A percentile compares a stretch with the other conserved stretches of the same genome.
phyloP scores from a whole-genome alignment of 2,113 vertebrate genomes.

The Cottus gobio region DNA sequence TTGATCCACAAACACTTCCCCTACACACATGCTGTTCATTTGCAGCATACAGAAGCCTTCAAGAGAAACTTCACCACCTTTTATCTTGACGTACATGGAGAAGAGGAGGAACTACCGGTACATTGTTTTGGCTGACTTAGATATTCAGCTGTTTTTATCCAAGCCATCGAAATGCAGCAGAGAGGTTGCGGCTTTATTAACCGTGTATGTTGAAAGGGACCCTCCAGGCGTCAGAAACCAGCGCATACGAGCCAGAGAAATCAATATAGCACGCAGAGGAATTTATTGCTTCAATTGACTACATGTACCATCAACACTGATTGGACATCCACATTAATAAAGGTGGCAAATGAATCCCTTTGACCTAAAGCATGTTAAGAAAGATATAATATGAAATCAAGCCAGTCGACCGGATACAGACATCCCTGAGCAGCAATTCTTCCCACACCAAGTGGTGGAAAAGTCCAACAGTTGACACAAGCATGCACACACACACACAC shows the following conservation, averaged over 20 bases:
- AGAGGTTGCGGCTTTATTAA: neutral
- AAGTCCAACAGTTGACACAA: neutral
- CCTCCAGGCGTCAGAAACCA: neutral
- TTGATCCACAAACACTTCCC: neutral
- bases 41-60: neutral
- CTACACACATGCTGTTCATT: neutral
- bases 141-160: neutral
- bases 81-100: neutral
- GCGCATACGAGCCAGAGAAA: neutral
- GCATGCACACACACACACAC: neutral
- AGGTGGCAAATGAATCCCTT: neutral
- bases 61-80: neutral
- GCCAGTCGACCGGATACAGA: neutral
- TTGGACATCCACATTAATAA: neutral
- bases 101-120: neutral
- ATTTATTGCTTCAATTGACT: neutral
- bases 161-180: neutral
- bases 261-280: neutral
- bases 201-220: neutral
- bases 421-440: neutral
- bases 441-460: neutral
- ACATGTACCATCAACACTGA: neutral
- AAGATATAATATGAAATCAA: neutral
- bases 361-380: neutral
- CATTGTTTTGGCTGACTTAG: neutral